Evolutionary conservation across 1,140 invertebrate genomes (phyloP), one percentile per base, ranked within the genome.

Genomic region (Meloidogyne floridensis): DNA sequence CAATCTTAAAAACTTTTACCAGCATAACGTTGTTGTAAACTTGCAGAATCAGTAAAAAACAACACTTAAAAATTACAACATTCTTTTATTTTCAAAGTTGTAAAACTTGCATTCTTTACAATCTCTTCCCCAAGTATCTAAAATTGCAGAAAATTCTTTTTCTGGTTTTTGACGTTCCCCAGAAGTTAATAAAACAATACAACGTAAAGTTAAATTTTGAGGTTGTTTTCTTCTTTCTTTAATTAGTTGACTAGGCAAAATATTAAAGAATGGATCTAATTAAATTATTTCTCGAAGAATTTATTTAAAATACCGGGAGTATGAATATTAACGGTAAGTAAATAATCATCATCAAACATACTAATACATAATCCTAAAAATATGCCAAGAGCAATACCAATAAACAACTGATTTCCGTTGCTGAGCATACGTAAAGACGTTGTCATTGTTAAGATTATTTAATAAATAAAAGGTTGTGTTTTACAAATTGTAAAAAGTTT

Each of bases 91-190:
- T 47, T 8, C 5, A 77, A 77, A 2, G 7, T 15, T 15, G 53
- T 42, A 77, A 77, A 77, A 47, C 77, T 15, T 18, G 72, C 77
- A 71, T 71, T 79, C 77, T 18, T 79, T 79, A 72, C 77, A 79
- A 53, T 79, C 65, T 8, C 32, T 5, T 8, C 65, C 77, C 77
- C 77, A 79, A 20, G 77, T 79, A 4, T 71, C 77, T 71, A n/a
- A n/a, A 53, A 79, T 47, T 11, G 77, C 59, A 43, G 65, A 15
- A 18, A 79, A 79, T 53, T 72, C 43, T 47, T 79, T 79, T 65
- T 79, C 77, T 47, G 77, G 59, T 72, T 47, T 54, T n/a, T 47
- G 42, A 18, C 13, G 8, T 13, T 59, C n/a, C 11, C 47, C 77
- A 9, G 59, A 78, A 15, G 3, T 72, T 72, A 79, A 79, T 51